Evolutionary conservation across 2,113 vertebrate species (phyloP).

Genomic region (Cyanoderma ruficeps): DNA sequence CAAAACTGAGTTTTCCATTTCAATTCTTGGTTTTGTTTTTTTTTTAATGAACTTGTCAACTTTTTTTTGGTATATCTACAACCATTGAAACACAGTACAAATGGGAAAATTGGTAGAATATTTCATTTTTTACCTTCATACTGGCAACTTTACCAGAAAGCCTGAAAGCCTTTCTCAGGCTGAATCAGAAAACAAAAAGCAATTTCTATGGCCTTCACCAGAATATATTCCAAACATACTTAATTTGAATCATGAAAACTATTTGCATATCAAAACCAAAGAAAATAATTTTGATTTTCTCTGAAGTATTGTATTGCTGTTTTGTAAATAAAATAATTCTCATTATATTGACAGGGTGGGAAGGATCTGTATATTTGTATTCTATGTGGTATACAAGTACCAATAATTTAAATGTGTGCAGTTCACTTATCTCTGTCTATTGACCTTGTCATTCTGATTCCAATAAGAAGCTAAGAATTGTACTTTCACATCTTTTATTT

Average conservation of each 20-base stretch:
- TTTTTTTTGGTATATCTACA: neutral
- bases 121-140: neutral
- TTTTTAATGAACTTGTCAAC: neutral
- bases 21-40: neutral
- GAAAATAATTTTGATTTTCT: neutral
- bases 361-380: neutral
- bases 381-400: neutral
- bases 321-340: neutral
- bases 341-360: neutral
- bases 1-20: neutral
- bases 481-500: slow-evolving; percentile 53
- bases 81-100: neutral
- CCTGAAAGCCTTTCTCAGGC: neutral
- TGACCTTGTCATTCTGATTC: slow-evolving; percentile 52
- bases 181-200: neutral
- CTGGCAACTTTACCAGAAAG: neutral
- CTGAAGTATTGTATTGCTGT: neutral
- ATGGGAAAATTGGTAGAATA: neutral
- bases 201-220: neutral
- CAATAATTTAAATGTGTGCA: neutral
- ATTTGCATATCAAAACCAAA: neutral
- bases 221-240: neutral
- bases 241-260: neutral
- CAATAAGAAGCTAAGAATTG: neutral
- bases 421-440: neutral